Conservation (phyloP, 2,888 invertebrate species). For the Dioctria linearis region DNA sequence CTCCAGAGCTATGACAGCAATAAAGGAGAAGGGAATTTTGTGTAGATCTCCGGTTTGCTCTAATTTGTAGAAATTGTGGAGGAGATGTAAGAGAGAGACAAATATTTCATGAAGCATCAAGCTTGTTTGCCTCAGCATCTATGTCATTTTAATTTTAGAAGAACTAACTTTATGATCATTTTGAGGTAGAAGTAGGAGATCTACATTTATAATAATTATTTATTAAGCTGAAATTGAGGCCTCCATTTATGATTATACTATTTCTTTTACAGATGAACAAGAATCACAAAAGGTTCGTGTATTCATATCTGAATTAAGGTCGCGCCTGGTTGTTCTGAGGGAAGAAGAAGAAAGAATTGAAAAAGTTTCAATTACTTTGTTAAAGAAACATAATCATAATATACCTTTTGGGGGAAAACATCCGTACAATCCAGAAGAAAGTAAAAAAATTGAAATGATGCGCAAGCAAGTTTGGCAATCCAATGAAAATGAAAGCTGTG, state of each 20-base stretch:
- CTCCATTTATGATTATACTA: neutral
- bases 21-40: no score
- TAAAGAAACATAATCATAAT: slow-evolving; percentile 15
- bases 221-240: neutral
- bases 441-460: neutral
- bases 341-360: slow-evolving; percentile 34
- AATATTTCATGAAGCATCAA: no score
- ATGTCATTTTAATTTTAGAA: no score
- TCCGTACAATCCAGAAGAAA: neutral
- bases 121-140: no score
- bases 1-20: no score
- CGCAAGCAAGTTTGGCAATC: slow-evolving; percentile 48
- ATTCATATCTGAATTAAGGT: slow-evolving; percentile 9
- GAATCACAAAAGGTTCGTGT: slow-evolving; percentile 43
- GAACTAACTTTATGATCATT: no score
- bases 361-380: slow-evolving; percentile 20
- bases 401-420: neutral
- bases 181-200: no score
- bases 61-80: no score
- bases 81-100: no score
- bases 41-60: no score
- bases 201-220: neutral
- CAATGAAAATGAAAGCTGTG: neutral
- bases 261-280: neutral
- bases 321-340: neutral